A percentile compares a stretch with the other conserved stretches of the same genome.
phyloP scores from a whole-genome alignment of 2,888 invertebrate genomes.

The Phytoseiulus persimilis region DNA sequence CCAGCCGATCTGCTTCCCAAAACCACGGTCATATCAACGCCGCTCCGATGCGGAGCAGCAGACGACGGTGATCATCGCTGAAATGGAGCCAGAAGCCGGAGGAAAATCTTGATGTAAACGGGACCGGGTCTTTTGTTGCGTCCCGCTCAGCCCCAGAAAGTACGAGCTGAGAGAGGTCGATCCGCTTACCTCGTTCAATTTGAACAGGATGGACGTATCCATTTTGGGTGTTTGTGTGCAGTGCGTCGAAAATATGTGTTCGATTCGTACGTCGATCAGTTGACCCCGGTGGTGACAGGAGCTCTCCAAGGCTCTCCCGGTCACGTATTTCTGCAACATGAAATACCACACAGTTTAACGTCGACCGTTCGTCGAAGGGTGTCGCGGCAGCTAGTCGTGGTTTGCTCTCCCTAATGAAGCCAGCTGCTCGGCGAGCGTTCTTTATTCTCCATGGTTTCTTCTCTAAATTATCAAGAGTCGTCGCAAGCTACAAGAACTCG shows the following conservation, averaged over 20 bases:
- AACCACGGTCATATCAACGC: no score
- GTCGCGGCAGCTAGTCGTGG: neutral
- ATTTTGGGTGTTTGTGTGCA: constrained; percentile 30
- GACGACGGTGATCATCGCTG: no score
- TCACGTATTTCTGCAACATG: constrained; percentile 24
- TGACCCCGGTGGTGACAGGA: constrained; percentile 29
- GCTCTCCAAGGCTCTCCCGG: constrained; percentile 22
- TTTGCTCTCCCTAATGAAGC: no score
- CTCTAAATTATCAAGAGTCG: no score
- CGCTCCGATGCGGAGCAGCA: no score
- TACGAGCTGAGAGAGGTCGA: neutral
- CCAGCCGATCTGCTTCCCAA: no score
- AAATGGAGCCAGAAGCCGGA: neutral
- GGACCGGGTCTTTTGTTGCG: no score
- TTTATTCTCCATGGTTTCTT: no score
- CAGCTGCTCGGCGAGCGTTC: no score
- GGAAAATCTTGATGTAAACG: neutral
- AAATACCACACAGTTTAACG: neutral
- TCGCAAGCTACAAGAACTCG: no score
- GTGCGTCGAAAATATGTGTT: constrained; percentile 21
- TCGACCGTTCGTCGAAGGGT: neutral
- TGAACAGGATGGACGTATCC: constrained; percentile 6
- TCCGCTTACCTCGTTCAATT: constrained; percentile 7
- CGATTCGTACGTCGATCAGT: constrained; percentile 15
- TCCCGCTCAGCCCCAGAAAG: no score